Evolutionary conservation across 1,140 invertebrate genomes (phyloP), one percentile per base, ranked within the genome.

Genomic region (Physella acuta): DNA sequence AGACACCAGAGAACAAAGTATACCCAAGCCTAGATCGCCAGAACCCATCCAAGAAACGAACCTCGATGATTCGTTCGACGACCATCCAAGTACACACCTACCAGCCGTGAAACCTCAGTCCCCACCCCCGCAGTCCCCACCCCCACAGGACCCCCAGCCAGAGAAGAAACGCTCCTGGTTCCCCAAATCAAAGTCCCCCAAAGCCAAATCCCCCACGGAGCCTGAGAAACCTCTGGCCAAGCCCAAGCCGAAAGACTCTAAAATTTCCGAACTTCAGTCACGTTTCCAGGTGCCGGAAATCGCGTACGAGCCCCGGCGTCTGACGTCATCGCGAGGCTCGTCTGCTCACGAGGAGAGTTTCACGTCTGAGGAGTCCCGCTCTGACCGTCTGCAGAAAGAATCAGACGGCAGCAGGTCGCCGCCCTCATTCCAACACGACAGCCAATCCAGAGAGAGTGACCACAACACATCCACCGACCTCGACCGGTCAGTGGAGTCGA

Each of bases 141-240:
- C 33, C 1, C 14, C 28, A 30, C 4, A 4, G 1, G 51, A 55
- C 4, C 55, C 55, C 4, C 11, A 59, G 17, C 36, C 66, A 11
- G 66, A 68, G 28, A 68, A 68, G 56, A 68, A 68, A 28, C 26
- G 37, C 16, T 52, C 26, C 1, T 68, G 66, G 66, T 68, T 68
- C 49, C 66, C 66, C n/a, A 68, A 68, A 68, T 33, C 66, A 17
- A 60, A 56, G 30, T 16, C 5, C 2, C 56, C 33, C 11, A 60
- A 60, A 60, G 8, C 55, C 26, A 68, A 68, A 33, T 28, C 66
- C 20, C 3, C 66, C 24, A 58, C 30, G 28, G 49, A 53, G 24
- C 37, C 56, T 0, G 31, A 4, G 4, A 49, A 67, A 20, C 8
- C 39, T 8, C 20, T 44, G 39, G 0, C 33, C 31, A 26, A 28